Evolutionary conservation across 2,113 vertebrate species (phyloP), one percentile per base, ranked within the genome.

Genomic region (Percopsis transmontana): DNA sequence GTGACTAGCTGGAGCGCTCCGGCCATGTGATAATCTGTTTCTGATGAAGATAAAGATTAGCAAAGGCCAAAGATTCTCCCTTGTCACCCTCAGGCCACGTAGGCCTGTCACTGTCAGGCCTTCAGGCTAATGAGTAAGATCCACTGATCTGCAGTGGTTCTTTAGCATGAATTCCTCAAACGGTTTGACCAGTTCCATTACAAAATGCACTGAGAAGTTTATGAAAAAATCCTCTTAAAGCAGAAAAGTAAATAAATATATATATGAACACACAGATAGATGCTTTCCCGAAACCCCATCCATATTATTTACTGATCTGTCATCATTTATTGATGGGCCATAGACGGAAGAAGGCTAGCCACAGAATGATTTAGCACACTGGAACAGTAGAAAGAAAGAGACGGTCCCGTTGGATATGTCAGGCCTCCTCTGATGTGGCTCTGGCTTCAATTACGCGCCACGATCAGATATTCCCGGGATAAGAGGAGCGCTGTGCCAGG

Each of bases 391-490:
- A 91, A 66, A 20, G 58, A 39, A 57, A 47, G 72, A 41, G 55
- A 63, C 79, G 70, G 63, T 86, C 67, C 79, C 86, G 82, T 70
- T 27, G 85, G 88, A 86, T 86, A 90, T 89, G 82, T 87, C 90
- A 91, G 84, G 80, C 87, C 76, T 85, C 87, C 87, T 92, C 81
- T 90, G 79, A 91, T 79, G 72, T 79, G 51, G 84, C 87, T 90
- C 91, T 94, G 90, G 92, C 88, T 94, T 93, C 89, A 93, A 90
- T 93, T 95, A 94, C 87, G 91, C 87, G 74, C 79, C 73, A 91
- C 87, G 88, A 91, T 90, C 85, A 89, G 90, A 89, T 93, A 91
- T 92, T 92, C 90, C 88, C 88, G 78, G 83, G 86, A 90, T 91
- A 85, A 92, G 86, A 90, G 71, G 62, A 85, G 72, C 83, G 82